phyloP scores from a whole-genome alignment of 37 sponge, comb jelly and placozoan species.

The Aplysina aerophoba region DNA sequence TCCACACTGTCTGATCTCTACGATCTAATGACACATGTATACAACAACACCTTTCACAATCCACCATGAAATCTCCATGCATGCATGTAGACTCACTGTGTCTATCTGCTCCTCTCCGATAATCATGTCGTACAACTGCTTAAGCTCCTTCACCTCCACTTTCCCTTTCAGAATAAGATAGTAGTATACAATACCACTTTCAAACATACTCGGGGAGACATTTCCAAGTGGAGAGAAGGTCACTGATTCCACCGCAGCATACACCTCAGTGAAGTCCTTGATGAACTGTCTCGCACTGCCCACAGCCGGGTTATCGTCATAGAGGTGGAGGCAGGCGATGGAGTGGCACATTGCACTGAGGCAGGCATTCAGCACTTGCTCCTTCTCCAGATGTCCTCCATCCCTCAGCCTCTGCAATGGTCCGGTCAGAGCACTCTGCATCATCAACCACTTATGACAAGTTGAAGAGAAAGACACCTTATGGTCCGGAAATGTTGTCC shows the following conservation, averaged over 20 bases:
- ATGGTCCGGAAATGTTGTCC: not conserved
- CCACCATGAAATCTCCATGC: no score
- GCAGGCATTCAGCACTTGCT: conserved; percentile 6
- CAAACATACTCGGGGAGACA: not conserved
- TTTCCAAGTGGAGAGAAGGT: no score
- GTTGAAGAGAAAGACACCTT: not conserved
- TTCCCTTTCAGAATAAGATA: not conserved
- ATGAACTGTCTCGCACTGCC: conserved; percentile 26
- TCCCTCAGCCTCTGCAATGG: not conserved
- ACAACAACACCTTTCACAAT: no score
- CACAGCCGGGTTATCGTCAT: not conserved
- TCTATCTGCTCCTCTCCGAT: conserved; percentile 5
- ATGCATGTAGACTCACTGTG: no score
- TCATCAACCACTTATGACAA: not conserved
- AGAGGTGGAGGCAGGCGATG: conserved; percentile 25
- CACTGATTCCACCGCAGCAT: not conserved
- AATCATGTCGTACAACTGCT: not conserved
- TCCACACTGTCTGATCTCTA: no score
- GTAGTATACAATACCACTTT: conserved; percentile 8
- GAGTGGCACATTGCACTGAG: conserved; percentile 34
- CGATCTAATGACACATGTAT: no score
- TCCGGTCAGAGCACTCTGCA: not conserved
- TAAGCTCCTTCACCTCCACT: not conserved
- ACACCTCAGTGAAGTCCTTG: conserved; percentile 12
- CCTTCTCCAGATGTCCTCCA: not conserved